Evolutionary conservation across 2,888 invertebrate genomes (phyloP), one percentile per base, ranked within the genome.

Genomic region (Eupithecia centaureata): DNA sequence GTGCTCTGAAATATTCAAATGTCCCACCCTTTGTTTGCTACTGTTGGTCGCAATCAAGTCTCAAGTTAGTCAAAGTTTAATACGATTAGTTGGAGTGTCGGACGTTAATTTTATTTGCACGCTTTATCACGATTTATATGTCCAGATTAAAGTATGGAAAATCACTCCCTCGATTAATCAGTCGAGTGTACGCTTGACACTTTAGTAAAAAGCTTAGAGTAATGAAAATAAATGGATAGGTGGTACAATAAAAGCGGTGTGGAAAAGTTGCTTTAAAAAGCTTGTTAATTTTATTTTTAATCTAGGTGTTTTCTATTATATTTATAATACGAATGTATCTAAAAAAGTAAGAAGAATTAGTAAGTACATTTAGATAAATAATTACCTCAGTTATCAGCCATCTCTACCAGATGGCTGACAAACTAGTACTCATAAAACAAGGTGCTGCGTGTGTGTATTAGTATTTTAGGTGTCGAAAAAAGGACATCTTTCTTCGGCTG

Each of bases 191-290:
- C 65, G 65, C 68, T 72, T 76, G 67, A 67, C 67, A 57, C 68
- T 74, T 65, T 71, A 63, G 68, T 67, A 58, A 61, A 27, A 33
- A 32, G 32, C 57, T 57, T 52, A 38, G 57, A 61, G 76, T 74
- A 80, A 81, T 82, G 77, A 74, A 77, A 76, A 80, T 76, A 8
- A 76, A 82, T 78, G 75, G 73, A 62, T 67, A 63, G 63, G 68
- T 71, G 63, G 68, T 59, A 38, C 47, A 52, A 65, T 62, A 57
- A 62, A 62, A 30, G 10, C 15, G 56, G 18, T 30, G 56, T 56
- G 56, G 56, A 56, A 56, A 56, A 30, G n/a, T 56, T n/a, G n/a
- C 51, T 51, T 22, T 25, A 25, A 51, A 25, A 22, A 25, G 25
- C 13, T 13, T 51, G 13, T 13, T 25, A 13, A 25, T 22, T 51